These are phyloP conservation scores for Dexiosoma caninum DNA, from an alignment of 2,888 invertebrate genomes.

Conservation along the genomic window DNA sequence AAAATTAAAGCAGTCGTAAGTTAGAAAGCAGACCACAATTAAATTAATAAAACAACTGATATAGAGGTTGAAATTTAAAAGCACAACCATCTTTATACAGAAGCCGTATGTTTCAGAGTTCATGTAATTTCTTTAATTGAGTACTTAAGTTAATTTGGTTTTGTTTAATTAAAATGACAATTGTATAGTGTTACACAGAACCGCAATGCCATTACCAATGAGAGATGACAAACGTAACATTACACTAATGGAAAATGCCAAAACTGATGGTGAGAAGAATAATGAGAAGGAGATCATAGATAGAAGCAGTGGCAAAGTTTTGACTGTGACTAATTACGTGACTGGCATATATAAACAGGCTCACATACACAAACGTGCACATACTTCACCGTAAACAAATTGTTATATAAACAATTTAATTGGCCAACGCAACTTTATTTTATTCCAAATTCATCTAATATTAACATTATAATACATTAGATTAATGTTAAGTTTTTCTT, in stretches of 20 bases:
- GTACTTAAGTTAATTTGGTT: constrained; percentile 39
- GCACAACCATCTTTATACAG: not conserved
- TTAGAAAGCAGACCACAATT: constrained; percentile 2
- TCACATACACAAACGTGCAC: not conserved
- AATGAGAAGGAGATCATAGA: not conserved
- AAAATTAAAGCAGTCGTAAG: too few species aligned
- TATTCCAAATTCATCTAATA: not conserved
- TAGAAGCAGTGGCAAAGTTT: not conserved
- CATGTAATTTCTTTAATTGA: constrained; percentile 52
- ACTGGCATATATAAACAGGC: not conserved
- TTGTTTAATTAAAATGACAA: constrained; percentile 49
- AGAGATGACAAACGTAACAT: not conserved
- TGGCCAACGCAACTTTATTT: constrained; percentile 28
- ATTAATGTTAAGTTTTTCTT: not conserved
- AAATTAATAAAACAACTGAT: not conserved
- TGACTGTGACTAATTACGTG: constrained; percentile 48
- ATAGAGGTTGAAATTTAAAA: not conserved
- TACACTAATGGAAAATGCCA: constrained; percentile 8
- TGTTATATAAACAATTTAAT: constrained; percentile 8
- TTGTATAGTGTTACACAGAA: not conserved
- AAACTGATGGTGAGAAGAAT: not conserved
- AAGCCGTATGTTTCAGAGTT: constrained; percentile 15
- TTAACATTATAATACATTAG: not conserved
- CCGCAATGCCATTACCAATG: not conserved
- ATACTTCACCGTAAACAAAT: not conserved